phyloP scores from a whole-genome alignment of 2,888 invertebrate species.

The Ormyrus thymus region DNA sequence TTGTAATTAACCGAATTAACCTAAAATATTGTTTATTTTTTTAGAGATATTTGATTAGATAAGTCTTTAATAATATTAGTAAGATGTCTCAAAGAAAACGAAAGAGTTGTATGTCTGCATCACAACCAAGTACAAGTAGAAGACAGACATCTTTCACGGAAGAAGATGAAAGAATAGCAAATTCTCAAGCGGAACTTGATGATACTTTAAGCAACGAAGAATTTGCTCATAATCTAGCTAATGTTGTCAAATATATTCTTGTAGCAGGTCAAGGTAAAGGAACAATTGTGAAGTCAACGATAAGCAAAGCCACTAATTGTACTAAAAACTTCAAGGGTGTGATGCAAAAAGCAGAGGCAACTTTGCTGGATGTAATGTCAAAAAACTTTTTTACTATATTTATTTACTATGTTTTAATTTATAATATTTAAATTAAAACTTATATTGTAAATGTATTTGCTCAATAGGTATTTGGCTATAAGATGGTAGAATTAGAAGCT shows the following conservation, averaged over 20 bases:
- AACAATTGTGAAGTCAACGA: conserved; percentile 59
- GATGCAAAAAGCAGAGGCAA: conserved; percentile 57
- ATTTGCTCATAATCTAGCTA: conserved; percentile 58
- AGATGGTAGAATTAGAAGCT: conserved; percentile 74
- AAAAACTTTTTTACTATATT: conserved; percentile 10
- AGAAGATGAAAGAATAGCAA: conserved; percentile 33
- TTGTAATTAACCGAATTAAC: conserved; percentile 2
- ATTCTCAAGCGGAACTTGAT: conserved; percentile 35
- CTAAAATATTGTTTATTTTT: not conserved
- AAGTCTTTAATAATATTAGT: no score
- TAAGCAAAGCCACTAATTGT: conserved; percentile 61
- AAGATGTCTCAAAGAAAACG: conserved; percentile 22
- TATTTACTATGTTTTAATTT: not conserved
- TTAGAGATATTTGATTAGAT: not conserved
- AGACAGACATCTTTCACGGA: not conserved
- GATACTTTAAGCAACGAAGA: conserved; percentile 57
- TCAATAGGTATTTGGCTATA: conserved; percentile 77
- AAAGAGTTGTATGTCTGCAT: conserved; percentile 10
- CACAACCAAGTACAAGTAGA: conserved; percentile 39
- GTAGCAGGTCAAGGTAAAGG: conserved; percentile 59
- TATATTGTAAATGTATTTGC: not conserved
- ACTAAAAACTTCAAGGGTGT: conserved; percentile 59
- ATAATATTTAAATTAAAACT: conserved; percentile 57
- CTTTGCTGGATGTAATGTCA: conserved; percentile 61
- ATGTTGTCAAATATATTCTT: conserved; percentile 64